phyloP scores from a whole-genome alignment of 1,140 invertebrate species.

The Leptopilina boulardi region DNA sequence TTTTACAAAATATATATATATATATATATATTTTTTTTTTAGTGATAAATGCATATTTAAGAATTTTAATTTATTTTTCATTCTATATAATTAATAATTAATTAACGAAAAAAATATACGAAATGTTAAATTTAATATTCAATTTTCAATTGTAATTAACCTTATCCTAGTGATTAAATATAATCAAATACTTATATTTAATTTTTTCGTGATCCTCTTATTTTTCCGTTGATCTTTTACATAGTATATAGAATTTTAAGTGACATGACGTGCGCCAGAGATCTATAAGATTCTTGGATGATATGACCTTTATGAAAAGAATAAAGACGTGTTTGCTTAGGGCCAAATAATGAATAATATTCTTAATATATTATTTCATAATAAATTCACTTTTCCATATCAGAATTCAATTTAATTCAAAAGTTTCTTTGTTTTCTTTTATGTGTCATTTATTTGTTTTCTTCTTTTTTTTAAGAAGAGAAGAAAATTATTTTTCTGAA shows the following conservation, averaged over 20 bases:
- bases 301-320: conserved; percentile 48
- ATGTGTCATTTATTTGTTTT: background rate
- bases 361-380: conserved; percentile 43
- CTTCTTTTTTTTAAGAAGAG: too few species aligned
- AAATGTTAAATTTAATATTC: too few species aligned
- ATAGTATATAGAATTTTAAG: background rate
- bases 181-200: background rate
- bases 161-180: background rate
- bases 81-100: too few species aligned
- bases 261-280: conserved; percentile 3
- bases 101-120: too few species aligned
- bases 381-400: conserved; percentile 51
- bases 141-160: too few species aligned
- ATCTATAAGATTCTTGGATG: conserved; percentile 40
- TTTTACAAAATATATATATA: too few species aligned
- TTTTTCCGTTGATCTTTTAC: conserved; percentile 1
- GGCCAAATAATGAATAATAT: conserved; percentile 44
- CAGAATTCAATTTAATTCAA: background rate
- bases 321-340: conserved; percentile 51
- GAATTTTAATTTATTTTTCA: too few species aligned
- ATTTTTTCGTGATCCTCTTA: conserved; percentile 3
- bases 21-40: too few species aligned
- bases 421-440: background rate
- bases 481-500: too few species aligned
- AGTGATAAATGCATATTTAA: too few species aligned